Evolutionary conservation across 2,797 vertebrate species (phyloP).

Genomic region (Sebastes goodei): DNA sequence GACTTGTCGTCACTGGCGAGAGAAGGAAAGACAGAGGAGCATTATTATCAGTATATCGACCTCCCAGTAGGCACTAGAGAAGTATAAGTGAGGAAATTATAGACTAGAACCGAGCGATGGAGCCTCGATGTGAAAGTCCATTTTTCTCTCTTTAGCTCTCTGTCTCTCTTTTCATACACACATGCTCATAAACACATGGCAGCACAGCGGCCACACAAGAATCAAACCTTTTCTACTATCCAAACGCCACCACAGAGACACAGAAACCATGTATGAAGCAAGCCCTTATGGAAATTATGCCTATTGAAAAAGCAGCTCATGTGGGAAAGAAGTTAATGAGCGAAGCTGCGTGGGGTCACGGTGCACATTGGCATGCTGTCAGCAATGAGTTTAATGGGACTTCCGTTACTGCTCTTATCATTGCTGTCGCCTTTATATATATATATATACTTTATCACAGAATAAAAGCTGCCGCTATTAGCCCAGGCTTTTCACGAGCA

Average conservation of each 20-base stretch:
- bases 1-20: constrained; percentile 83
- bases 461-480: constrained; percentile 16
- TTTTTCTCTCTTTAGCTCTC: constrained; percentile 31
- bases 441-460: background rate
- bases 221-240: background rate
- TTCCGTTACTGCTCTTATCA: constrained; percentile 33
- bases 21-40: constrained; percentile 48
- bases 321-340: constrained; percentile 41
- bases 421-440: background rate
- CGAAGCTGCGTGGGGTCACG: constrained; percentile 23
- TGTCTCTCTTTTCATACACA: constrained; percentile 18
- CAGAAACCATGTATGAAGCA: background rate
- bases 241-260: background rate
- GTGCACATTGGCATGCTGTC: constrained; percentile 35
- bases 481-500: background rate
- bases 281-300: background rate
- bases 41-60: constrained; percentile 65
- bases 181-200: constrained; percentile 1
- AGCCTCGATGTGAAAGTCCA: constrained; percentile 38
- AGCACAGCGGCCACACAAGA: background rate
- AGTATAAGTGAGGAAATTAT: constrained; percentile 69
- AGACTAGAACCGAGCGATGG: constrained; percentile 43
- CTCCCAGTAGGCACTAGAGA: constrained; percentile 37
- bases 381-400: constrained; percentile 28
- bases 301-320: background rate